A percentile compares a stretch with the other conserved stretches of the same genome.
Evolutionary conservation across 2,888 invertebrate genomes (phyloP).

Genomic region (Magallana nippona): DNA sequence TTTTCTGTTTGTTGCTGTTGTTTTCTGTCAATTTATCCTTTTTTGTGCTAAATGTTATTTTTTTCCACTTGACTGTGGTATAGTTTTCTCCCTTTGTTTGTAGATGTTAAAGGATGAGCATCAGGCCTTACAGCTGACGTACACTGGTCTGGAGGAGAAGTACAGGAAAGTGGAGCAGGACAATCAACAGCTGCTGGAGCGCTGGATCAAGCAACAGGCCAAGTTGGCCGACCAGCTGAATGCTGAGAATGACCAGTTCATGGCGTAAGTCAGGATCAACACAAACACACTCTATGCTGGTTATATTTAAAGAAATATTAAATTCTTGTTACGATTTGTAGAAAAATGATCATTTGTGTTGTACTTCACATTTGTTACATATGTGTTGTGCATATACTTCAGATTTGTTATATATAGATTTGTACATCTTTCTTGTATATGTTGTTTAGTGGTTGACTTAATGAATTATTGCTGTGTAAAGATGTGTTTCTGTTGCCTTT

Average conservation of each 20-base stretch:
- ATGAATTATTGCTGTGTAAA: background rate
- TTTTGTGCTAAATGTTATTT: slow-evolving; percentile 35
- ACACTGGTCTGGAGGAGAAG: slow-evolving; percentile 93
- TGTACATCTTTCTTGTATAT: background rate
- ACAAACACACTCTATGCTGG: background rate
- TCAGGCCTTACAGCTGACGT: slow-evolving; percentile 94
- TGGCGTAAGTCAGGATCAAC: slow-evolving; percentile 56
- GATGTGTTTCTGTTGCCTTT: slow-evolving; percentile 80
- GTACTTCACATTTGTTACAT: background rate
- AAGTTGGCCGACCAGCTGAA: slow-evolving; percentile 98
- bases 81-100: background rate
- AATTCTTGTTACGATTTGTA: no score
- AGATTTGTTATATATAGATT: background rate
- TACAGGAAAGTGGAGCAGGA: slow-evolving; percentile 84
- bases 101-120: slow-evolving; percentile 94
- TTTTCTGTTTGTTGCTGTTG: no score
- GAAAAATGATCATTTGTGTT: no score
- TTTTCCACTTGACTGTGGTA: slow-evolving; percentile 31
- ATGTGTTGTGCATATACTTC: background rate
- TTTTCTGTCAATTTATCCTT: no score
- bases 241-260: slow-evolving; percentile 90
- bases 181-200: slow-evolving; percentile 79
- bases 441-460: background rate
- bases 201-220: slow-evolving; percentile 93
- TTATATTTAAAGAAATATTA: no score